A percentile compares a stretch with the other conserved stretches of the same genome.
Conservation (phyloP, 2,888 invertebrate species). For the Antheraea yamamai region DNA sequence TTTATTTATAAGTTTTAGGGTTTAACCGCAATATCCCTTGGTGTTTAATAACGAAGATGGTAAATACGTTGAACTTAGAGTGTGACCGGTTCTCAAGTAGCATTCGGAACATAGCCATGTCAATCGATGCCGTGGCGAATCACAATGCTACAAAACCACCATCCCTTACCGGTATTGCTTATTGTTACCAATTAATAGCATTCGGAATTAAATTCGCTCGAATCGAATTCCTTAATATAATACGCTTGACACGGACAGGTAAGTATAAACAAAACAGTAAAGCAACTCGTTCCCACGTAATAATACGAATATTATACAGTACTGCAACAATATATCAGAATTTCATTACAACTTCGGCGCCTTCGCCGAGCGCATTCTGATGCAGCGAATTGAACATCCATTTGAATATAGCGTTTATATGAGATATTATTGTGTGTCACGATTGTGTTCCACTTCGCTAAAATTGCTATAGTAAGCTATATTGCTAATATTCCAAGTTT, state of each 20-base stretch:
- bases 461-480: background rate
- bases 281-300: constrained; percentile 30
- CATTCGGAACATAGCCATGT: too few species aligned
- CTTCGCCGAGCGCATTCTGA: constrained; percentile 28
- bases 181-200: background rate
- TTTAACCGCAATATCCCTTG: too few species aligned
- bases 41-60: too few species aligned
- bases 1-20: too few species aligned
- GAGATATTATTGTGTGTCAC: constrained; percentile 34
- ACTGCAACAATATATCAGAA: constrained; percentile 29
- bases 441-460: constrained; percentile 8
- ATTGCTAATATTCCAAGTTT: background rate
- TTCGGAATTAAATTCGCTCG: background rate
- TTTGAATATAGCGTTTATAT: constrained; percentile 46
- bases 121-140: too few species aligned
- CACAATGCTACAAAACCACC: background rate
- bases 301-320: constrained; percentile 30
- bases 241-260: background rate
- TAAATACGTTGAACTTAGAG: too few species aligned
- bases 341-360: constrained; percentile 34
- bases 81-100: too few species aligned
- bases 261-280: constrained; percentile 4
- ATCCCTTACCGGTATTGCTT: background rate
- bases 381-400: constrained; percentile 38
- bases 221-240: background rate